Evolutionary conservation across 2,797 vertebrate species (phyloP).

Genomic region (Galaxias olidus): DNA sequence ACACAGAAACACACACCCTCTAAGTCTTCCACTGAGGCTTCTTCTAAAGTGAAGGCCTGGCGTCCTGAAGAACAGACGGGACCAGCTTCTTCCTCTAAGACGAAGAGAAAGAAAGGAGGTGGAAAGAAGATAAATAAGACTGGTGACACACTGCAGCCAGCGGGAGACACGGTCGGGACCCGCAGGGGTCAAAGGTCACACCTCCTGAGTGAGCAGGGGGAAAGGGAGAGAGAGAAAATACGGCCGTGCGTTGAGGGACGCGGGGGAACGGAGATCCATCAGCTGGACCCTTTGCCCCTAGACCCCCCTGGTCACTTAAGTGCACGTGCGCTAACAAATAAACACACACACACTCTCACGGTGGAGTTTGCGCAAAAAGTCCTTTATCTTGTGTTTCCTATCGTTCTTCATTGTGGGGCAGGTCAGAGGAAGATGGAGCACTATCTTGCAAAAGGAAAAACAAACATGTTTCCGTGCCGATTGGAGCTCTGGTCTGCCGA

Average conservation of each 20-base stretch:
- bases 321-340: too few species aligned
- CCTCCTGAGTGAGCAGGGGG: conserved; percentile 41
- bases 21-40: conserved; percentile 28
- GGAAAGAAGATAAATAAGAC: conserved; percentile 48
- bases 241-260: not conserved
- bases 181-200: conserved; percentile 47
- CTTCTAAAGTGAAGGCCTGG: conserved; percentile 44
- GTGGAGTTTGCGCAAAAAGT: too few species aligned
- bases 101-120: conserved; percentile 34
- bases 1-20: conserved; percentile 13
- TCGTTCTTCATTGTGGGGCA: too few species aligned
- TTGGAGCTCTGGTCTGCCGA: too few species aligned
- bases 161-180: conserved; percentile 38
- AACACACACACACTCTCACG: not conserved
- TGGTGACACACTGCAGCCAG: conserved; percentile 43
- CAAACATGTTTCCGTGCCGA: too few species aligned
- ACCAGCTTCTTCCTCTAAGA: conserved; percentile 14
- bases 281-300: too few species aligned
- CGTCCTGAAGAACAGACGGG: conserved; percentile 52
- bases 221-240: not conserved
- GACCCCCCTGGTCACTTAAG: not conserved
- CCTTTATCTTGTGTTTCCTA: too few species aligned
- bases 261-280: not conserved
- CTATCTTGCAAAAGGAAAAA: too few species aligned
- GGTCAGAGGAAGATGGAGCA: not conserved